Evolutionary conservation across 2,113 vertebrate genomes (phyloP), one percentile per base, ranked within the genome.

Genomic region (Hyperopisus bebe): DNA sequence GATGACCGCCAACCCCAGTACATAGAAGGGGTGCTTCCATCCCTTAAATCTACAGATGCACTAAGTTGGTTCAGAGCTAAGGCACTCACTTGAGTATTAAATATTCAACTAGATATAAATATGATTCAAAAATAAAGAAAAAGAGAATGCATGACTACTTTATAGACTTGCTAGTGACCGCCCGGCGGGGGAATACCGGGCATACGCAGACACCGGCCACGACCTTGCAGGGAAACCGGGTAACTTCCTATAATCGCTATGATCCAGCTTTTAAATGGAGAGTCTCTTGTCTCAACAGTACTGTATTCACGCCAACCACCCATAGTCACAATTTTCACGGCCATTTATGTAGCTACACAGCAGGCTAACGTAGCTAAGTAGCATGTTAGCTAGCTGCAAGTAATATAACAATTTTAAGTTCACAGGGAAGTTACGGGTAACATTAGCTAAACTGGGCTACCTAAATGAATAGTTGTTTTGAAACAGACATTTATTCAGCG

Each of bases 361-460:
- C 44, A 74, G 8, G 46, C 70, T 53, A 27, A 53, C 19, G n/a
- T n/a, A 89, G 70, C 66, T 53, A 89, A 74, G 17, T 80, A 74
- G 88, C 62, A n/a, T 19, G 62, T 24, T 53, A 77, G 88, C 88
- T 42, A 80, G 48, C 53, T 70, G 42, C 85, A 86, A 86, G 48
- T 51, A 86, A 48, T 85, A 42, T 1, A 80, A 19, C 74, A 80
- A 84, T n/a, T 47, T n/a, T 86, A n/a, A 51, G 13, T 51, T 86
- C 48, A 53, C 48, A 0, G 9, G 44, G 48, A 35, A 86, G 48
- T 53, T n/a, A 86, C 47, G 27, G 47, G 10, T 31, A 31, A 50
- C 8, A 51, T 53, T 31, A 39, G 31, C 4, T 47, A 15, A 27
- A 35, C n/a, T 53, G 11, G 85, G 46, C 27, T 53, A 15, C 44